These are phyloP conservation scores for Danionella cerebrum DNA, from an alignment of 2,113 vertebrate genomes.

Conservation along the genomic window DNA sequence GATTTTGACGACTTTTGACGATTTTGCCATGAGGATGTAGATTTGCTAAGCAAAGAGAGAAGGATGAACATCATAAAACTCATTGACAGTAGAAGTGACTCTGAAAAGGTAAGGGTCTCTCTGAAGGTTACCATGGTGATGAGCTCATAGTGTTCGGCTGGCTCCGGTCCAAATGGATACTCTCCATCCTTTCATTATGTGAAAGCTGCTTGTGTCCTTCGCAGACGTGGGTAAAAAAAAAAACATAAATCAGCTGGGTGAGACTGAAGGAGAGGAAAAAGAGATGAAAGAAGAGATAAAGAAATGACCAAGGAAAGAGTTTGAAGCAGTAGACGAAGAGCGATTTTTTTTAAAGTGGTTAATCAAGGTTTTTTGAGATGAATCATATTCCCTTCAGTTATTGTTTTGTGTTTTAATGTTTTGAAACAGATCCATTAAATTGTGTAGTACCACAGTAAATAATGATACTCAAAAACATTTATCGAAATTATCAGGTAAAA, in stretches of 20 bases:
- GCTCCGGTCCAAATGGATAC: constrained; percentile 33
- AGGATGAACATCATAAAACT: constrained; percentile 25
- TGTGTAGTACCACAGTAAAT: no score
- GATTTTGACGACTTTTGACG: not conserved
- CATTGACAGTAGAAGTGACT: constrained; percentile 34
- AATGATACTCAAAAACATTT: no score
- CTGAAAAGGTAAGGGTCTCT: constrained; percentile 22
- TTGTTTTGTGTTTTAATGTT: no score
- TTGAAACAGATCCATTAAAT: no score
- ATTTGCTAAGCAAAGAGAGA: constrained; percentile 46
- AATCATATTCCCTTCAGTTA: no score
- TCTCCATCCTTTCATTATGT: constrained; percentile 29
- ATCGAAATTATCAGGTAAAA: no score
- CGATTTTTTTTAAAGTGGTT: not conserved
- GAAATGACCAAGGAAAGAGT: not conserved
- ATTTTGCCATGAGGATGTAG: not conserved
- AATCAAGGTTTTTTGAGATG: no score
- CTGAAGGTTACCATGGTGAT: constrained; percentile 35
- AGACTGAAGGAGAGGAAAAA: not conserved
- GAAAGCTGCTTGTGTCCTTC: constrained; percentile 34
- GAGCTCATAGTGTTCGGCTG: constrained; percentile 26
- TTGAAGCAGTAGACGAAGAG: not conserved
- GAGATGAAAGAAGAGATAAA: constrained; percentile 21
- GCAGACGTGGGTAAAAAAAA: constrained; percentile 22
- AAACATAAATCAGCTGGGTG: constrained; percentile 32